Percentiles rank a stretch among this genome's conserved stretches.
Evolutionary conservation across 2,888 invertebrate species (phyloP).

Genomic region (Parapristionchus giblindavisi): DNA sequence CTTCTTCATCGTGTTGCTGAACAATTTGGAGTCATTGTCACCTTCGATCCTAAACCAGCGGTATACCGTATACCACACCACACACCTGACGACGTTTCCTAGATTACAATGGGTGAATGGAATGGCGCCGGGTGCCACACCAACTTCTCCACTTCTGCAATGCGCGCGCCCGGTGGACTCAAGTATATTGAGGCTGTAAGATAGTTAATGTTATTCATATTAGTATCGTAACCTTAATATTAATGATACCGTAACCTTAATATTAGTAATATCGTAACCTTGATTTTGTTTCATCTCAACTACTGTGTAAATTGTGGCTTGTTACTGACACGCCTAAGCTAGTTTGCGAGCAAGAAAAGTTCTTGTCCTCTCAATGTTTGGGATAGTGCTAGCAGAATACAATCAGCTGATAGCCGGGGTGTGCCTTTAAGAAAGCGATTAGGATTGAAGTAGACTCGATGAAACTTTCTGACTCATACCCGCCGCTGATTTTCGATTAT

Average conservation of each 20-base stretch:
- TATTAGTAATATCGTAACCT: background rate
- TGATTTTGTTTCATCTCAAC: background rate
- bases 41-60: slow-evolving; percentile 69
- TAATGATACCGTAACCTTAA: background rate
- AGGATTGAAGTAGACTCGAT: no score
- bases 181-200: slow-evolving; percentile 53
- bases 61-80: slow-evolving; percentile 2
- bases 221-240: background rate
- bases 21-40: slow-evolving; percentile 71
- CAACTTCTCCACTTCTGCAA: slow-evolving; percentile 90
- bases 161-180: slow-evolving; percentile 76
- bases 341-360: no score
- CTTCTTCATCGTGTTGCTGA: slow-evolving; percentile 72
- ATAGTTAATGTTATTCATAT: slow-evolving; percentile 34
- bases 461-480: no score
- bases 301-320: no score
- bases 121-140: slow-evolving; percentile 95
- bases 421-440: no score
- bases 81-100: slow-evolving; percentile 45
- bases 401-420: no score
- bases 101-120: slow-evolving; percentile 77
- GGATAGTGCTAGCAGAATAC: no score
- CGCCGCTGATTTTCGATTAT: no score
- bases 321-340: no score
- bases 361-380: no score